A percentile compares a stretch with the other conserved stretches of the same genome.
Evolutionary conservation across 2,797 vertebrate species (phyloP).

Genomic region (Lates japonicus): DNA sequence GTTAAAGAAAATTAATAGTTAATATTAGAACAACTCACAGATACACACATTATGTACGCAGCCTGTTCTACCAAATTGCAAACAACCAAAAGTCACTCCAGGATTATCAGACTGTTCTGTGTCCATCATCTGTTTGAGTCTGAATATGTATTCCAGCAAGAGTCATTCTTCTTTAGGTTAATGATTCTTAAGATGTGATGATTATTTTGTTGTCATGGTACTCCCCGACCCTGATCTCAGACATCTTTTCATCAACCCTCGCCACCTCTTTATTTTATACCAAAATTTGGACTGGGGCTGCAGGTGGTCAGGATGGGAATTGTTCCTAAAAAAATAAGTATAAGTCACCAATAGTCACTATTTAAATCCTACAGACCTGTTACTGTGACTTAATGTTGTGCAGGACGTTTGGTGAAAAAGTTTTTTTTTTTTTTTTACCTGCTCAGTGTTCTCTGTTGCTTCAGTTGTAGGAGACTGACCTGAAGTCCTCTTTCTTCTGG

Average conservation of each 20-base stretch:
- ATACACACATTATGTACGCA: no score
- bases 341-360: no score
- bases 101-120: fast-evolving
- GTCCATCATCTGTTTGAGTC: fast-evolving
- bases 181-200: conserved; percentile 25
- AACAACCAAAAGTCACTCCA: conserved; percentile 46
- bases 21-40: no score
- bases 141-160: conserved; percentile 46
- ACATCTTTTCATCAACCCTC: fast-evolving
- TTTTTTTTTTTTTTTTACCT: conserved; percentile 1
- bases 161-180: conserved; percentile 24
- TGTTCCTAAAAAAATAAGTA: no score
- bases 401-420: no score
- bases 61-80: conserved; percentile 25
- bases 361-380: no score
- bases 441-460: background rate
- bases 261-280: background rate
- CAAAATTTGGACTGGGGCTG: fast-evolving
- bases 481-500: conserved; percentile 25
- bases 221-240: background rate
- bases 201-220: background rate
- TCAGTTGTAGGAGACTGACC: background rate
- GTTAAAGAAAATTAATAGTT: no score
- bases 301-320: fast-evolving
- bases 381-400: no score